These are phyloP conservation scores for Cinclus cinclus DNA, from an alignment of 2,113 vertebrate genomes.

Conservation along the genomic window DNA sequence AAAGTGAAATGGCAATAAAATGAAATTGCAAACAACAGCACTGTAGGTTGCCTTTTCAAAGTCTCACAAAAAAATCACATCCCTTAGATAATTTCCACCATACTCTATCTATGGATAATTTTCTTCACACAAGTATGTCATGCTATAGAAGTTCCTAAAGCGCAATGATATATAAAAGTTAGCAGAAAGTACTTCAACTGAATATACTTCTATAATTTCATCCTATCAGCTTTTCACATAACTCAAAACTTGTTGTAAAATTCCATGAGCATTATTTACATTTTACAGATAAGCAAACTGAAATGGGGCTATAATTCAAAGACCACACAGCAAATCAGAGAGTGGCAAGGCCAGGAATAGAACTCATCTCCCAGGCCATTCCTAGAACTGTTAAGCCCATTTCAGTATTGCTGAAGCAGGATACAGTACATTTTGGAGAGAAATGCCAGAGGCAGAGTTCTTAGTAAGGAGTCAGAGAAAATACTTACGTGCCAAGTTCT, in stretches of 20 bases:
- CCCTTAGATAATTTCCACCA: background rate
- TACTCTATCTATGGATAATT: background rate
- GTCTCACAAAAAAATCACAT: background rate
- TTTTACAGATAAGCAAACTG: background rate
- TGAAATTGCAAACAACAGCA: background rate
- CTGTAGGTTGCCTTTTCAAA: background rate
- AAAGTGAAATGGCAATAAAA: background rate
- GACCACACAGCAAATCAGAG: background rate
- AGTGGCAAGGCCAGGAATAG: background rate
- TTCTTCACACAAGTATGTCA: background rate
- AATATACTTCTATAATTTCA: background rate
- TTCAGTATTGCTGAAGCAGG: background rate
- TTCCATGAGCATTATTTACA: background rate
- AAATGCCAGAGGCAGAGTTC: background rate
- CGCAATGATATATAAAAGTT: background rate
- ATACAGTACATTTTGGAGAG: background rate
- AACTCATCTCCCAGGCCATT: background rate
- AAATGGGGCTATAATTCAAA: background rate
- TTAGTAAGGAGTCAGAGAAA: background rate
- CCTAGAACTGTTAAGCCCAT: background rate
- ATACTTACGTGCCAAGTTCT: background rate
- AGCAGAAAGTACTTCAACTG: background rate
- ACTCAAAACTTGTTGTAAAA: background rate
- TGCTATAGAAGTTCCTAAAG: background rate
- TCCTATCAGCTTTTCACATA: background rate